Conservation (phyloP, 2,113 vertebrate genomes). For the Perca flavescens region DNA sequence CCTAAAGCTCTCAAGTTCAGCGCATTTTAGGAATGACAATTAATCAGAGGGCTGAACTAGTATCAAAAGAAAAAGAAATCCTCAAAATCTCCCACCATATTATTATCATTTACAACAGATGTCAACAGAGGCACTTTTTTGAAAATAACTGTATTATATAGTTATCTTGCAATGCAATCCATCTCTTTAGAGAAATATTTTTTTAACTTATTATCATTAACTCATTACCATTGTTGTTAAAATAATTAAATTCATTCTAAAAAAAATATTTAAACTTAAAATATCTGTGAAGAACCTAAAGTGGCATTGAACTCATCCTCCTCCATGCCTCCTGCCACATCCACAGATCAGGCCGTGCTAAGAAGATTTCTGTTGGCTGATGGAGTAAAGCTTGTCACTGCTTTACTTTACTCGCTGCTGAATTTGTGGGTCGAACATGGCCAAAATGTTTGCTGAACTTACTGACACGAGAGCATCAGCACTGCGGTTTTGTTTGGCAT, state of each 20-base stretch:
- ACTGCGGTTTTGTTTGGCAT: conserved; percentile 5
- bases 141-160: neutral
- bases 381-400: conserved; percentile 62
- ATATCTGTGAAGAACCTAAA: conserved; percentile 29
- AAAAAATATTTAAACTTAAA: conserved; percentile 4
- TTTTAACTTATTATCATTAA: neutral
- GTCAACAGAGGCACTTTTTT: neutral
- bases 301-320: conserved; percentile 45
- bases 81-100: conserved; percentile 3
- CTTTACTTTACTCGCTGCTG: conserved; percentile 55
- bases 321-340: conserved; percentile 71
- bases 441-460: conserved; percentile 35
- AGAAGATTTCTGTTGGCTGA: conserved; percentile 74
- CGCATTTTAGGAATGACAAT: conserved; percentile 58
- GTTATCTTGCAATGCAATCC: neutral
- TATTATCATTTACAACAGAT: conserved; percentile 26
- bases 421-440: conserved; percentile 63
- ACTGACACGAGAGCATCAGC: conserved; percentile 29
- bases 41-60: conserved; percentile 39
- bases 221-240: neutral
- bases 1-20: conserved; percentile 37
- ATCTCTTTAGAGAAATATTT: neutral
- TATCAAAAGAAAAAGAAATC: conserved; percentile 28
- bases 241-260: neutral
- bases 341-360: conserved; percentile 72